A percentile compares a stretch with the other conserved stretches of the same genome.
Evolutionary conservation across 2,888 invertebrate species (phyloP).

Genomic region (Nasonovia ribisnigri): DNA sequence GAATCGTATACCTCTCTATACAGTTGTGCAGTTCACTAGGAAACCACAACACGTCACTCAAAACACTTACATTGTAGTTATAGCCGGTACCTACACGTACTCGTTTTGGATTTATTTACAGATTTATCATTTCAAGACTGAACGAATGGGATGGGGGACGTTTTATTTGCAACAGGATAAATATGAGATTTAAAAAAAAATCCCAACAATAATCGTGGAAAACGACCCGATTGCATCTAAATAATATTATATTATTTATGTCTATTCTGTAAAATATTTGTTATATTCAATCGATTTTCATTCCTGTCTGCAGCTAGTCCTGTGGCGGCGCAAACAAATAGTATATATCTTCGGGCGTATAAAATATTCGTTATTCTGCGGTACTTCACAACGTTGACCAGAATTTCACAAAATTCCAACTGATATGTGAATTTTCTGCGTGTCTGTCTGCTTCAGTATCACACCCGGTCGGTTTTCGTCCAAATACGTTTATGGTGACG

Average conservation of each 20-base stretch:
- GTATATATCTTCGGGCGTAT: background rate
- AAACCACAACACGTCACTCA: background rate
- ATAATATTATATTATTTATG: background rate
- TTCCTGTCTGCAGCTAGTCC: background rate
- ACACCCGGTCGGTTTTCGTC: background rate
- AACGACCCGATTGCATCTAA: background rate
- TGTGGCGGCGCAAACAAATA: background rate
- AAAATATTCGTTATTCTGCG: background rate
- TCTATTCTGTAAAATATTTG: background rate
- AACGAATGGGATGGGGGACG: background rate
- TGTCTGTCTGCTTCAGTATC: background rate
- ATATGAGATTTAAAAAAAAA: background rate
- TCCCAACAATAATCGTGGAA: background rate
- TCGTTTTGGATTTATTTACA: background rate
- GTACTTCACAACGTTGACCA: background rate
- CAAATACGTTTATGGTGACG: background rate
- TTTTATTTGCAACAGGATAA: background rate
- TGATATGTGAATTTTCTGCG: background rate
- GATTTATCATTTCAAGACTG: background rate
- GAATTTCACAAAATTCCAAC: background rate
- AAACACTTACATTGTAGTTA: background rate
- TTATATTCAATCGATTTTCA: background rate
- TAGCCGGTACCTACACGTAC: background rate
- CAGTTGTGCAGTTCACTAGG: background rate
- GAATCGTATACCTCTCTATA: background rate